Evolutionary conservation across 92 coral and sea anemone genomes (phyloP).

Genomic region (Epizoanthus fatuus): DNA sequence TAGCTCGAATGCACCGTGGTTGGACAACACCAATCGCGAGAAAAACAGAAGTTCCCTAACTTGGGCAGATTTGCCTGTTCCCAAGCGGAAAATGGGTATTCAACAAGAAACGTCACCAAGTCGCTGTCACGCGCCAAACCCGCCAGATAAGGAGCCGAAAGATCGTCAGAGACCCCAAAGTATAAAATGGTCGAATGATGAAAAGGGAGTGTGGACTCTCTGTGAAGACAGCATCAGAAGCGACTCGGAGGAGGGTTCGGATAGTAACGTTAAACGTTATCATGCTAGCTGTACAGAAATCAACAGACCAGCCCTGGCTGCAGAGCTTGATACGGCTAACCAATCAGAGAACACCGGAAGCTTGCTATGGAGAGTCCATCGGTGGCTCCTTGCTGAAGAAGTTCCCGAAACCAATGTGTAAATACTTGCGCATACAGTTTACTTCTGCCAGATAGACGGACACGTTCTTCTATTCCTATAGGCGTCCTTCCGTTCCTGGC

Average conservation of each 20-base stretch:
- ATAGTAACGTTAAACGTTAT: neutral
- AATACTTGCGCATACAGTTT: neutral
- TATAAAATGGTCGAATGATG: slow-evolving; percentile 32
- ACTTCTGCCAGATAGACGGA: too few species aligned
- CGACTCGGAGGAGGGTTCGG: neutral
- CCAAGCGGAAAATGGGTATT: neutral
- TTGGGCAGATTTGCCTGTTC: neutral
- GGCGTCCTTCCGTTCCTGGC: too few species aligned
- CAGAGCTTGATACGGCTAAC: neutral
- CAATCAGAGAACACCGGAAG: neutral
- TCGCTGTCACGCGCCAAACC: neutral
- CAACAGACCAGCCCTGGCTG: neutral
- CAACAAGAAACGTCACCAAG: neutral
- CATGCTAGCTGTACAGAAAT: neutral
- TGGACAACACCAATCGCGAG: neutral
- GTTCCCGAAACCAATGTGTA: slow-evolving; percentile 31
- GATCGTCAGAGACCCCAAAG: neutral
- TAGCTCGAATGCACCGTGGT: neutral
- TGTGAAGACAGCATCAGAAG: slow-evolving; percentile 16
- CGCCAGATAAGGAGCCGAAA: neutral
- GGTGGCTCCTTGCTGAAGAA: neutral
- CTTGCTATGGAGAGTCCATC: slow-evolving; percentile 1
- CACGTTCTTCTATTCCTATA: too few species aligned
- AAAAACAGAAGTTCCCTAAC: neutral
- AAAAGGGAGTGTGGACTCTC: slow-evolving; percentile 33